phyloP scores from a whole-genome alignment of 2,797 vertebrate species.

The Carcharodon carcharias region DNA sequence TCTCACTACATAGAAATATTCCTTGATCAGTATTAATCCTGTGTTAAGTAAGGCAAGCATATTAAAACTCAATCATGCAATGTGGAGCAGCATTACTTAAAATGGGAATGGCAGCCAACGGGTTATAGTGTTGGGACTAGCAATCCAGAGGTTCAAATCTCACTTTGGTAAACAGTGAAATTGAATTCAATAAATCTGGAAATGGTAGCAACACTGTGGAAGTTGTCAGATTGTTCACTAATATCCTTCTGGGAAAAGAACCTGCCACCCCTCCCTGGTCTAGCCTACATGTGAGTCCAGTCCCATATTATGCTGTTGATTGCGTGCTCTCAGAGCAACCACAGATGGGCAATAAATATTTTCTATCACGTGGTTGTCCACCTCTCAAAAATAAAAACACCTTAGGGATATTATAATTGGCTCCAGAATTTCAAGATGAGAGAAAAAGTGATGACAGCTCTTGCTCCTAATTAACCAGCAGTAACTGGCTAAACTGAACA shows the following conservation, averaged over 20 bases:
- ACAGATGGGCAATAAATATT: neutral
- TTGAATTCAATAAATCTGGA: neutral
- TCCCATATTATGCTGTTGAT: neutral
- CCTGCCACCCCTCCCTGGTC: neutral
- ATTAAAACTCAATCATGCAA: neutral
- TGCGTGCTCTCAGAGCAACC: neutral
- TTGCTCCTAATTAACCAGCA: neutral
- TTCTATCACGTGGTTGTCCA: neutral
- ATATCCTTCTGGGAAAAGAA: neutral
- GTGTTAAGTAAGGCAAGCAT: neutral
- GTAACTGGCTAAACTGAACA: neutral
- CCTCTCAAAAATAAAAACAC: neutral
- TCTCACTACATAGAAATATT: neutral
- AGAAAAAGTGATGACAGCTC: neutral
- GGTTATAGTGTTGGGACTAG: neutral
- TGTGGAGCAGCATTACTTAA: no score
- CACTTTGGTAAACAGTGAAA: neutral
- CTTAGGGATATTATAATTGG: neutral
- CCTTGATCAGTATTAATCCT: neutral
- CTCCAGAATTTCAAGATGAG: neutral
- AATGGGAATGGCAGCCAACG: neutral
- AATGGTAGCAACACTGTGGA: neutral
- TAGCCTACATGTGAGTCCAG: neutral
- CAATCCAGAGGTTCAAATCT: neutral
- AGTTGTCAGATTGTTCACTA: neutral